Evolutionary conservation across 2,113 vertebrate species (phyloP).

Genomic region (Triplophysa rosa): DNA sequence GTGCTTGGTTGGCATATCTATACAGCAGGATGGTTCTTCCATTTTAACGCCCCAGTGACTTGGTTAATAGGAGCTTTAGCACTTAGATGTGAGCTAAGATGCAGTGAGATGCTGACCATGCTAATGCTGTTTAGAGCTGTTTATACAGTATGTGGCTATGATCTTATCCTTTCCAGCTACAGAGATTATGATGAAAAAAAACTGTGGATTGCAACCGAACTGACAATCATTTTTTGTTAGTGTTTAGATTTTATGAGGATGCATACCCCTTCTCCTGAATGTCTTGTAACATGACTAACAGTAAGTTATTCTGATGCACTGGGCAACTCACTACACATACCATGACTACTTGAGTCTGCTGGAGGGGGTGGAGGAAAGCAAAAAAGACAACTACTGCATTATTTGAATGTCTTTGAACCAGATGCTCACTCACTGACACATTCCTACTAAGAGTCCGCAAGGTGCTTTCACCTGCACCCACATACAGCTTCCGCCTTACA

Average conservation of each 20-base stretch:
- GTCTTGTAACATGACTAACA: no score
- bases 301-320: background rate
- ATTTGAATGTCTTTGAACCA: background rate
- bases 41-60: constrained; percentile 63
- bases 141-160: background rate
- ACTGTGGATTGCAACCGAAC: background rate
- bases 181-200: constrained; percentile 30
- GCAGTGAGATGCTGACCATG: constrained; percentile 55
- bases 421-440: background rate
- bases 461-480: constrained; percentile 24
- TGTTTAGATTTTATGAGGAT: no score
- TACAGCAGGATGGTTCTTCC: constrained; percentile 54
- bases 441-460: background rate
- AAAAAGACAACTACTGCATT: no score
- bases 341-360: no score
- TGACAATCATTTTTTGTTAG: no score
- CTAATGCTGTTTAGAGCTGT: constrained; percentile 56
- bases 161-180: constrained; percentile 12
- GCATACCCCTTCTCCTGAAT: no score
- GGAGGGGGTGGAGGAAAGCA: no score
- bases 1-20: constrained; percentile 46
- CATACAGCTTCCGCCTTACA: constrained; percentile 17
- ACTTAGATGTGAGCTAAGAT: constrained; percentile 54
- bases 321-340: no score
- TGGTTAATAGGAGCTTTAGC: constrained; percentile 66